Evolutionary conservation across 2,888 invertebrate genomes (phyloP).

Genomic region (Antitype chi): DNA sequence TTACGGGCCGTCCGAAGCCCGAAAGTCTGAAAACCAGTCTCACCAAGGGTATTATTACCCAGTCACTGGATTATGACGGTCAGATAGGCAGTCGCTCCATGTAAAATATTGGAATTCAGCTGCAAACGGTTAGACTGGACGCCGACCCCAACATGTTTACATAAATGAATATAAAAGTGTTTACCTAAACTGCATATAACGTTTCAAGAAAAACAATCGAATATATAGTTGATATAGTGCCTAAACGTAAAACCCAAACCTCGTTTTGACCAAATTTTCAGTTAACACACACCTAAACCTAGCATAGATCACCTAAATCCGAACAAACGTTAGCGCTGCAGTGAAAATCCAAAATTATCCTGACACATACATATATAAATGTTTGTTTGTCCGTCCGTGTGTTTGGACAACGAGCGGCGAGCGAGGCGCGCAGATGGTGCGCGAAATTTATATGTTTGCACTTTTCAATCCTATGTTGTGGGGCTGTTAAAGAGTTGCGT

Average conservation of each 20-base stretch:
- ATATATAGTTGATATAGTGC: neutral
- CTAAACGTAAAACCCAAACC: neutral
- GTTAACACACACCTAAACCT: neutral
- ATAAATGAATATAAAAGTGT: no score
- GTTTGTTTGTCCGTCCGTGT: slow-evolving; percentile 67
- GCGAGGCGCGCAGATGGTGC: slow-evolving; percentile 57
- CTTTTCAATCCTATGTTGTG: slow-evolving; percentile 62
- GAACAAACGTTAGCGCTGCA: slow-evolving; percentile 41
- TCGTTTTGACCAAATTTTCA: neutral
- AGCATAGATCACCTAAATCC: slow-evolving; percentile 57
- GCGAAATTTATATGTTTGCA: slow-evolving; percentile 65
- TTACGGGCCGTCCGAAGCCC: no score
- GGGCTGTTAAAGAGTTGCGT: slow-evolving; percentile 43
- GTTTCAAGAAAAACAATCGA: neutral
- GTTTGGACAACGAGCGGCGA: slow-evolving; percentile 60
- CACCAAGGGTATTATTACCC: no score
- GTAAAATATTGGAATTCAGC: no score
- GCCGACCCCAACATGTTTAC: no score
- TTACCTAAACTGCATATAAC: no score
- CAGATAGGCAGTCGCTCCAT: no score
- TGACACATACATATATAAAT: slow-evolving; percentile 64
- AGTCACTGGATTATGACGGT: no score
- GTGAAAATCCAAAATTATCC: slow-evolving; percentile 68
- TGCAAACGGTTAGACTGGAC: no score
- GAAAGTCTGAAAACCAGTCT: no score